A percentile compares a stretch with the other conserved stretches of the same genome.
These are phyloP conservation scores for Diorhabda carinulata DNA, from an alignment of 1,140 invertebrate species.

Conservation along the genomic window DNA sequence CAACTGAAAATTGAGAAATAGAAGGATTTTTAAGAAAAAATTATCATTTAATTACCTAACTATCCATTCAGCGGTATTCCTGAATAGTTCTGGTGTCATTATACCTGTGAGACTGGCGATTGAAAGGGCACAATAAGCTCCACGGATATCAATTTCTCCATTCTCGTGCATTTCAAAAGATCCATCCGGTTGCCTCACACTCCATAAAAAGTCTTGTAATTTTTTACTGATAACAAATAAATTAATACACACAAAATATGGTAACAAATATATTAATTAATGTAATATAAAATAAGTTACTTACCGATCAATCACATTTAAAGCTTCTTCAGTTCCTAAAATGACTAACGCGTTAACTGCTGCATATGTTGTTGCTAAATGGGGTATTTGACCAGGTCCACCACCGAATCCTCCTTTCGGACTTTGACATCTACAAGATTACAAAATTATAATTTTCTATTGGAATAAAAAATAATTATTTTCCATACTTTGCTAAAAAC, in stretches of 20 bases:
- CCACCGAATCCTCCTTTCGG: slow-evolving; percentile 88
- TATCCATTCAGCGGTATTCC: slow-evolving; percentile 87
- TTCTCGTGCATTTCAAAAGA: slow-evolving; percentile 86
- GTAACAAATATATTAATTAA: not conserved
- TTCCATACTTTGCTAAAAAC: slow-evolving; percentile 58
- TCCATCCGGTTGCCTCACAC: slow-evolving; percentile 77
- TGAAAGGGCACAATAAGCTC: slow-evolving; percentile 90
- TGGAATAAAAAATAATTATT: not conserved
- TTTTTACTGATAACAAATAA: slow-evolving; percentile 51
- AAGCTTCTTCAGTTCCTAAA: slow-evolving; percentile 84
- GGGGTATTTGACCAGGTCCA: slow-evolving; percentile 85
- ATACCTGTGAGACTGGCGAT: slow-evolving; percentile 87
- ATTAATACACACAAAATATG: not conserved
- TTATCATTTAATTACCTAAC: slow-evolving; percentile 49
- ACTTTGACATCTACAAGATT: slow-evolving; percentile 65
- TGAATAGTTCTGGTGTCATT: slow-evolving; percentile 67
- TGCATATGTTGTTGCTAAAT: slow-evolving; percentile 96
- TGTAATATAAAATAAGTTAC: slow-evolving; percentile 21
- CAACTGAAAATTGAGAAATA: slow-evolving; percentile 55
- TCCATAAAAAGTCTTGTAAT: slow-evolving; percentile 73
- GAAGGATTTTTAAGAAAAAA: not conserved
- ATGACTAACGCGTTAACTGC: slow-evolving; percentile 89
- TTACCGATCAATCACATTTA: slow-evolving; percentile 80
- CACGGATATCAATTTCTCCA: slow-evolving; percentile 94
- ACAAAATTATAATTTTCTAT: not conserved